phyloP scores from a whole-genome alignment of 2,888 invertebrate genomes.

The Andricus curvator region DNA sequence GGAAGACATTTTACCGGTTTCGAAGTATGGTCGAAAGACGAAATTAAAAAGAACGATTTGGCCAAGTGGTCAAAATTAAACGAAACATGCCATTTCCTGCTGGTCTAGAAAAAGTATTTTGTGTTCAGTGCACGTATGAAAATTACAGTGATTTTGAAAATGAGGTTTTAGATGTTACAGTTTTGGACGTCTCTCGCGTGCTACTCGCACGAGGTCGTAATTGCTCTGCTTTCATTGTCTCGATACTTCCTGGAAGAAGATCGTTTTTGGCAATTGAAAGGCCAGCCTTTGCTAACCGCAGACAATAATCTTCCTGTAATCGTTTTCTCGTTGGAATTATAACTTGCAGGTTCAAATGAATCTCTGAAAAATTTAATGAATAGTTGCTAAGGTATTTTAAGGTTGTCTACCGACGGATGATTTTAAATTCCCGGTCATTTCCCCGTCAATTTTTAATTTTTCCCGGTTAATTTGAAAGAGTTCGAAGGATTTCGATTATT shows the following conservation, averaged over 20 bases:
- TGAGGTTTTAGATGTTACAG: not conserved
- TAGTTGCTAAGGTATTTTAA: not conserved
- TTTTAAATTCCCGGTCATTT: too few relatives aligned
- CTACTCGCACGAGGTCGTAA: constrained; percentile 31
- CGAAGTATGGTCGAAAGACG: not conserved
- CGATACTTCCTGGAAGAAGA: constrained; percentile 46
- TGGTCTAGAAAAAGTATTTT: constrained; percentile 25
- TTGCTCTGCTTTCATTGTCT: constrained; percentile 30
- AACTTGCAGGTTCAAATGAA: constrained; percentile 31
- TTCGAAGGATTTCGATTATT: too few relatives aligned
- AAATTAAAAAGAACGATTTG: constrained; percentile 37
- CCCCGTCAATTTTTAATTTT: too few relatives aligned
- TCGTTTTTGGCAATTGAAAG: constrained; percentile 61
- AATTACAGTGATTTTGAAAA: constrained; percentile 42
- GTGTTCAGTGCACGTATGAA: constrained; percentile 26
- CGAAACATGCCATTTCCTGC: constrained; percentile 36
- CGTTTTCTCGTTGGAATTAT: not conserved
- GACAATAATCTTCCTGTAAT: constrained; percentile 44
- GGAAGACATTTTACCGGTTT: constrained; percentile 25
- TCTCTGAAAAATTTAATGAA: constrained; percentile 31
- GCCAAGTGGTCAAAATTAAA: constrained; percentile 39
- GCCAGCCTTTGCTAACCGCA: constrained; percentile 59
- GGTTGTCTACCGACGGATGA: too few relatives aligned
- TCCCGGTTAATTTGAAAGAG: too few relatives aligned
- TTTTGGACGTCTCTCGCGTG: constrained; percentile 36